A percentile compares a stretch with the other conserved stretches of the same genome.
Evolutionary conservation across 2,888 invertebrate species (phyloP).

Genomic region (Diploptera punctata): DNA sequence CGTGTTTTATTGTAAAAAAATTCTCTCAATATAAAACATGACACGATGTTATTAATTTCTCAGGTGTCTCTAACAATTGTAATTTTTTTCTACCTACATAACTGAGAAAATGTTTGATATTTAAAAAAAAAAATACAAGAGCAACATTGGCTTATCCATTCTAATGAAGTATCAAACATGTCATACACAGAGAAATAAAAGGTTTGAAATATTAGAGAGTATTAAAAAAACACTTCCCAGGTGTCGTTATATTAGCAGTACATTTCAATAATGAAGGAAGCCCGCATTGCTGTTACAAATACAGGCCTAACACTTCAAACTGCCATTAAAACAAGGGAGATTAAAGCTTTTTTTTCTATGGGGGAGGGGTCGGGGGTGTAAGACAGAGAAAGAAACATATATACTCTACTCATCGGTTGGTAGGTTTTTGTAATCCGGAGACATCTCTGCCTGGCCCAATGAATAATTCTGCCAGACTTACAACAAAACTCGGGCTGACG

Average conservation of each 20-base stretch:
- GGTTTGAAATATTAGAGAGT: constrained; percentile 4
- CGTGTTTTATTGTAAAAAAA: no score
- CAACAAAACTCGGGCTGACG: constrained; percentile 17
- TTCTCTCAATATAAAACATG: no score
- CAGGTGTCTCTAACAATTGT: background rate
- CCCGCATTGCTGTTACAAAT: constrained; percentile 16
- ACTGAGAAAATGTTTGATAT: background rate
- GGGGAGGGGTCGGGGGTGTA: background rate
- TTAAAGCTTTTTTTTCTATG: constrained; percentile 24
- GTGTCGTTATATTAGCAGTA: constrained; percentile 15
- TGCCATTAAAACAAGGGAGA: constrained; percentile 28
- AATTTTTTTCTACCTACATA: background rate
- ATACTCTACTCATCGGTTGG: constrained; percentile 20
- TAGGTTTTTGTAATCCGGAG: constrained; percentile 22
- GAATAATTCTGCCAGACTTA: constrained; percentile 30
- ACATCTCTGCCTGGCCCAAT: constrained; percentile 24
- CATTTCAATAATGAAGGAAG: constrained; percentile 27
- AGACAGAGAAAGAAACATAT: background rate
- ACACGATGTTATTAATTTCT: constrained; percentile 10
- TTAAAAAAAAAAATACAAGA: background rate
- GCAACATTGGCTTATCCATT: constrained; percentile 11
- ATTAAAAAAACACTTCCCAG: constrained; percentile 16
- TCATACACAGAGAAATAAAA: background rate
- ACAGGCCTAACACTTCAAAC: constrained; percentile 20
- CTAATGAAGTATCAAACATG: constrained; percentile 20